These are phyloP conservation scores for Hystrix cristata DNA, from an alignment of 2,113 vertebrate genomes.

Conservation along the genomic window DNA sequence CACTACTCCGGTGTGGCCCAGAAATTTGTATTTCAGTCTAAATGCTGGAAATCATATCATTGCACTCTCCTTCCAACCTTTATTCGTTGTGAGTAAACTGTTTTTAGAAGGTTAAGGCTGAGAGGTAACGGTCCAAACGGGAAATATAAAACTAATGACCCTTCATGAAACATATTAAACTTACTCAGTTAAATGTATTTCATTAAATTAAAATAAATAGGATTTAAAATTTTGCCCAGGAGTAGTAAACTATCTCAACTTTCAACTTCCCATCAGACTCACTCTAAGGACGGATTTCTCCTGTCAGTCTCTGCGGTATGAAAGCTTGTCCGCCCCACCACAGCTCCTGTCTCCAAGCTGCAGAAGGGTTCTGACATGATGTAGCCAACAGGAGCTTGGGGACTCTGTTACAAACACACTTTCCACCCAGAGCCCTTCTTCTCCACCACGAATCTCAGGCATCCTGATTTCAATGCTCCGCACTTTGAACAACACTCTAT, in stretches of 20 bases:
- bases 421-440: not conserved
- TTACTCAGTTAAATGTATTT: constrained; percentile 78
- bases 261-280: constrained; percentile 46
- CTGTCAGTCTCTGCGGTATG: not conserved
- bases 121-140: constrained; percentile 73
- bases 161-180: constrained; percentile 81
- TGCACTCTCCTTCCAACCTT: not conserved
- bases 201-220: constrained; percentile 83
- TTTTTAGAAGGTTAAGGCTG: constrained; percentile 74
- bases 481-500: not conserved
- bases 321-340: not conserved
- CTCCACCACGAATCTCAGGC: not conserved
- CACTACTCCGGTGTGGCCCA: constrained; percentile 72
- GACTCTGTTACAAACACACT: not conserved
- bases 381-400: not conserved
- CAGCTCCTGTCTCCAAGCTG: not conserved
- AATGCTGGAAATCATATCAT: constrained; percentile 57
- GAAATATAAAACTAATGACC: constrained; percentile 76
- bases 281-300: not conserved
- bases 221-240: constrained; percentile 76
- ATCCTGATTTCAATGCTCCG: not conserved
- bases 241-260: constrained; percentile 67
- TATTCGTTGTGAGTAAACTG: constrained; percentile 77
- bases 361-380: not conserved
- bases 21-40: constrained; percentile 69